A percentile compares a stretch with the other conserved stretches of the same genome.
These are phyloP conservation scores for Timema cristinae DNA, from an alignment of 2,888 invertebrate species.

Conservation along the genomic window DNA sequence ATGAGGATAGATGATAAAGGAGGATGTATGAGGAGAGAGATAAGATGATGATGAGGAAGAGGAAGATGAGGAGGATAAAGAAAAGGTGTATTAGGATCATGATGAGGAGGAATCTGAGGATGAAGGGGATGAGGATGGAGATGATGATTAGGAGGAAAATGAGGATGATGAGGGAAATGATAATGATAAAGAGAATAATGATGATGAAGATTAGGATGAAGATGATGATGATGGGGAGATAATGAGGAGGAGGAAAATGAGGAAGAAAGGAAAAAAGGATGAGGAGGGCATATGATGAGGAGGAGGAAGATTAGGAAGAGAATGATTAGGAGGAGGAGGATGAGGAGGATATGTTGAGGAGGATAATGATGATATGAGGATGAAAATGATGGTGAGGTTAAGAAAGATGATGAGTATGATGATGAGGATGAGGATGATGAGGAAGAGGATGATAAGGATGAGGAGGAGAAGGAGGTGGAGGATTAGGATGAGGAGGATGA, in stretches of 20 bases:
- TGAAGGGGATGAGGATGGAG: no score
- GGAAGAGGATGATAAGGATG: not conserved
- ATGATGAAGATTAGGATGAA: not conserved
- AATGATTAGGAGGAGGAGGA: not conserved
- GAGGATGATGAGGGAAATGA: not conserved
- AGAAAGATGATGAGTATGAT: not conserved
- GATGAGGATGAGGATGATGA: conserved; percentile 2
- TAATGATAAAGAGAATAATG: not conserved
- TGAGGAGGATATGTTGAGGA: not conserved
- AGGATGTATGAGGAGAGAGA: no score
- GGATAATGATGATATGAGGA: not conserved
- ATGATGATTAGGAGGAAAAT: not conserved
- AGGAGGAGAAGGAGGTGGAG: not conserved
- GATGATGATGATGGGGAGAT: no score
- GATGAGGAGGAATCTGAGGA: not conserved
- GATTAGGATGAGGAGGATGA: not conserved
- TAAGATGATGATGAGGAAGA: not conserved
- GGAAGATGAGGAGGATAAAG: not conserved
- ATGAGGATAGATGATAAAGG: no score
- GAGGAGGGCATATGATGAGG: not conserved
- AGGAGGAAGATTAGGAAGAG: not conserved
- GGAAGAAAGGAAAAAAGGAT: not conserved
- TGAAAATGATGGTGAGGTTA: not conserved
- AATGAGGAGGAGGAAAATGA: not conserved
- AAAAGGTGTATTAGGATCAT: no score